These are phyloP conservation scores for Athalia cordata DNA, from an alignment of 2,888 invertebrate genomes.

Conservation along the genomic window DNA sequence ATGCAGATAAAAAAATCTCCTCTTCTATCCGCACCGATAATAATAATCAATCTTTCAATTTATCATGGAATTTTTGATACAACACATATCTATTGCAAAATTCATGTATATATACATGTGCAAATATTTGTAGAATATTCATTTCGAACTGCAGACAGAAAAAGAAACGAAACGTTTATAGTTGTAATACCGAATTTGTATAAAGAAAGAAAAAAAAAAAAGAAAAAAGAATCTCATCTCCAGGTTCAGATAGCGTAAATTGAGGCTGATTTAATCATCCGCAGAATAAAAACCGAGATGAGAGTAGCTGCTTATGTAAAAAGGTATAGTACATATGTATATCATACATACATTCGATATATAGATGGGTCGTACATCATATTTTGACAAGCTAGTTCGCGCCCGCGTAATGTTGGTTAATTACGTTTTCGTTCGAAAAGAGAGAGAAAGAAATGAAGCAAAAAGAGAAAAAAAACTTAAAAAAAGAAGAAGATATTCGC, in stretches of 20 bases:
- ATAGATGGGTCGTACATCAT: conserved; percentile 35
- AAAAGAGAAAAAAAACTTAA: not conserved
- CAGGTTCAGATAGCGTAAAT: not conserved
- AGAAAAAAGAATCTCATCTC: not conserved
- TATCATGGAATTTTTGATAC: too few species aligned
- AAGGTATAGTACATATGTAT: not conserved
- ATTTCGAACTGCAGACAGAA: not conserved
- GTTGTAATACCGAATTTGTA: too few species aligned
- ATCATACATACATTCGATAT: not conserved
- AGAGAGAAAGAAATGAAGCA: not conserved
- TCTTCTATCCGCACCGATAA: too few species aligned
- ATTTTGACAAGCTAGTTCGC: conserved; percentile 34
- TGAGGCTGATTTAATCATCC: conserved; percentile 17
- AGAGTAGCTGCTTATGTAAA: not conserved
- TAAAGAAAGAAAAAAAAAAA: not conserved
- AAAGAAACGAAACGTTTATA: too few species aligned
- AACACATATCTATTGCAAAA: too few species aligned
- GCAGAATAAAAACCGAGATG: too few species aligned
- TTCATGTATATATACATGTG: not conserved
- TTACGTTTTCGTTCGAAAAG: conserved; percentile 16
- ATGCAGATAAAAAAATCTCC: too few species aligned
- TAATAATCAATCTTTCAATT: too few species aligned
- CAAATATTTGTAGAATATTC: not conserved
- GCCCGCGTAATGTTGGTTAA: conserved; percentile 22
- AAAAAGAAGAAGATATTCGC: not conserved